Base-by-base conservation (phyloP, 2,888 invertebrate genomes). In the Oscheius onirici region DNA sequence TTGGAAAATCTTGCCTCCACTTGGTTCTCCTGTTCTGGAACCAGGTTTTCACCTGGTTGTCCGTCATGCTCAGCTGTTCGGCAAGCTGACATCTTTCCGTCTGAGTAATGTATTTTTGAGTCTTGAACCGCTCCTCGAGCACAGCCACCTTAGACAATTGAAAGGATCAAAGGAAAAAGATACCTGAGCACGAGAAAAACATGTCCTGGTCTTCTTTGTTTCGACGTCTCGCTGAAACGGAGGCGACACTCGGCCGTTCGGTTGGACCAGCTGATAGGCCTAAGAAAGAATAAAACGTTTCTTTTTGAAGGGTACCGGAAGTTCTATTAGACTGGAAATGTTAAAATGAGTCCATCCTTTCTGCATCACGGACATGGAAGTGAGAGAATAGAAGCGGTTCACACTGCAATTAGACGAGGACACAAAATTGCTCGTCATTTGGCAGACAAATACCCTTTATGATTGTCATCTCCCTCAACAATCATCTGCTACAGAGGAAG, bases 391-490 rank as follows among this genome's bases (percentile, higher is more conserved):
- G 28, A n/a, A 46, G 15, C 41, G 63, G 49, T 49, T 49, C 46
- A 28, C 49, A 46, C 49, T 34, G 63, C 63, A 63, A 63, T 63
- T 63, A 63, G 63, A 63, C 24, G 60, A 43, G 24, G 41, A 20
- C 22, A 20, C 49, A 20, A 63, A 34, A 63, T 28, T 63, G 46
- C 24, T 63, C 63, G 46, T 63, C 41, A 44, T 63, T 63, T 63
- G 49, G n/a, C 63, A 49, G 63, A 49, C 63, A 63, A 63, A 63
- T 63, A 63, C 63, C 63, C 63, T 63, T 63, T 63, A 63, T 63
- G 63, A 63, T 63, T 63, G 63, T 49, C 63, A 63, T 46, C 49
- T 63, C 63, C 63, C 63, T 63, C 63, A 63, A 63, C 63, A 63
- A 63, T 63, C 34, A 63, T 44, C 34, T 34, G 34, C 8, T 34